A percentile compares a stretch with the other conserved stretches of the same genome.
phyloP scores from a whole-genome alignment of 2,888 invertebrate species.

The Linnaemya tessellans region DNA sequence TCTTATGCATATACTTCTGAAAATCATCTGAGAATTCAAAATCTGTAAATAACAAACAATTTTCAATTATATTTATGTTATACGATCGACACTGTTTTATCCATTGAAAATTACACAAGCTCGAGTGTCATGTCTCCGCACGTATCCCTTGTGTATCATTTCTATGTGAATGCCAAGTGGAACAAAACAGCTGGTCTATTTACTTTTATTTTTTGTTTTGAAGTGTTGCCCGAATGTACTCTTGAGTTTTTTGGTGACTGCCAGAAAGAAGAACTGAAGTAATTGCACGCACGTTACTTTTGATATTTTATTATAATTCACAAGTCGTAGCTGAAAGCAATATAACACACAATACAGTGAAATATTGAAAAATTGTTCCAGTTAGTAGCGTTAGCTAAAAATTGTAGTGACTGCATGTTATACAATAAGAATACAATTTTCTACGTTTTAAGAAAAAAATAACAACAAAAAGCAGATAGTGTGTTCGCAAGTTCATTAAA shows the following conservation, averaged over 20 bases:
- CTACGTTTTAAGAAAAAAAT: not conserved
- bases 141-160: not conserved
- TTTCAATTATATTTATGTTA: too few relatives aligned
- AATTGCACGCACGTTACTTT: conserved; percentile 71
- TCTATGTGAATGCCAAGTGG: not conserved
- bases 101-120: not conserved
- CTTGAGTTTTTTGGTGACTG: conserved; percentile 41
- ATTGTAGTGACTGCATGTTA: not conserved
- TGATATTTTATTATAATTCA: conserved; percentile 55
- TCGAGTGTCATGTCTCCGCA: too few relatives aligned
- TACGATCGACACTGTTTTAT: too few relatives aligned
- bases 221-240: conserved; percentile 14
- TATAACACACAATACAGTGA: not conserved
- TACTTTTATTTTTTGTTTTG: conserved; percentile 8
- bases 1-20: too few relatives aligned
- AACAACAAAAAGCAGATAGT: conserved; percentile 4
- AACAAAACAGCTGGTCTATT: not conserved
- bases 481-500: conserved; percentile 29
- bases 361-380: conserved; percentile 19
- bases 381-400: conserved; percentile 7
- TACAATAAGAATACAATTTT: conserved; percentile 4
- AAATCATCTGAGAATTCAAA: too few relatives aligned
- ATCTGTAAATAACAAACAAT: too few relatives aligned
- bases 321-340: conserved; percentile 35
- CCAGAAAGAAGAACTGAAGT: not conserved